Conservation (phyloP, 2,888 invertebrate genomes). For the Conops quadrifasciatus region DNA sequence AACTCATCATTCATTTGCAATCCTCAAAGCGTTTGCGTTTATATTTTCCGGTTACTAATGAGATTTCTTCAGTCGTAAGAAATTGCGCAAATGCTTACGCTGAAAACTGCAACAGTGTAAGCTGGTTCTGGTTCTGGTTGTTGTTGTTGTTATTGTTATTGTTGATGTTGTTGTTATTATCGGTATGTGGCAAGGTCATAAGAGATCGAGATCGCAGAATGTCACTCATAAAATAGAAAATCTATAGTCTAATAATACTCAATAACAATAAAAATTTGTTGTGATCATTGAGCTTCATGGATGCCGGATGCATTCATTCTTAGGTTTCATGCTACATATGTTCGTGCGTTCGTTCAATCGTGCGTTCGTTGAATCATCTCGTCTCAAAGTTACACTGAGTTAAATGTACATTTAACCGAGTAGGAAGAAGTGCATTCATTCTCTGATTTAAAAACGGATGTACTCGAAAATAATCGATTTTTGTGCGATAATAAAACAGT, state of each 20-base stretch:
- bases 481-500: no score
- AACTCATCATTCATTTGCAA: neutral
- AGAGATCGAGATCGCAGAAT: conserved; percentile 14
- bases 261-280: neutral
- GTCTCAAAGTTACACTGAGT: no score
- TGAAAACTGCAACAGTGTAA: conserved; percentile 25
- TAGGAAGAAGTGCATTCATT: no score
- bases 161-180: neutral
- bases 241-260: neutral
- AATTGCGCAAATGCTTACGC: conserved; percentile 7
- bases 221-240: conserved; percentile 8
- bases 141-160: conserved; percentile 14
- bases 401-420: no score
- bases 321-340: no score
- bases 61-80: conserved; percentile 6
- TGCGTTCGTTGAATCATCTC: no score
- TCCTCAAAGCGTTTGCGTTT: neutral
- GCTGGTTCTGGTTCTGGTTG: neutral
- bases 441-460: no score
- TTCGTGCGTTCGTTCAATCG: no score
- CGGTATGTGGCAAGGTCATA: neutral
- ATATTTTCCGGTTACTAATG: conserved; percentile 14
- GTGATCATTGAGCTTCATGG: neutral
- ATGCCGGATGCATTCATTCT: no score
- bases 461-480: no score